Evolutionary conservation across 2,113 vertebrate species (phyloP).

Genomic region (Cyprinodon tularosa): DNA sequence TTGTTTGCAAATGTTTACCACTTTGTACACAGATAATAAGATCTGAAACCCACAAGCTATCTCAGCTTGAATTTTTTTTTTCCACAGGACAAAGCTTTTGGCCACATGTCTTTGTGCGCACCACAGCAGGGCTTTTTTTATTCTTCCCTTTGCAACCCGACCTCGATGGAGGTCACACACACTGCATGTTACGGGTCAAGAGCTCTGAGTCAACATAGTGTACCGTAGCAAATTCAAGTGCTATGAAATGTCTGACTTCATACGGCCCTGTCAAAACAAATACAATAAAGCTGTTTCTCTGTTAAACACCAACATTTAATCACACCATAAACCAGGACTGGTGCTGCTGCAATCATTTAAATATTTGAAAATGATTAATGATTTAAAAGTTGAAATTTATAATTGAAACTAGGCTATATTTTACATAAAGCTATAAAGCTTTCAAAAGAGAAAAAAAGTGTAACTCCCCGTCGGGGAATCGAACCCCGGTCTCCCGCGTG

Average conservation of each 20-base stretch:
- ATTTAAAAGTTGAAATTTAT: too few relatives aligned
- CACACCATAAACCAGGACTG: neutral
- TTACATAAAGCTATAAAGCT: too few relatives aligned
- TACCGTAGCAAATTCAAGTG: neutral
- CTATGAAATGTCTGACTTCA: conserved; percentile 3
- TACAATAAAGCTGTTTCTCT: neutral
- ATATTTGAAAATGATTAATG: too few relatives aligned
- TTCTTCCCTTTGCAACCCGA: neutral
- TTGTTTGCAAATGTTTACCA: neutral
- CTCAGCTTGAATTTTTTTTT: neutral
- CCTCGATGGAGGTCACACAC: neutral
- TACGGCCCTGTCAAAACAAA: neutral
- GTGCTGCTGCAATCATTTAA: too few relatives aligned
- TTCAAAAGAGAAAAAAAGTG: fast-evolving
- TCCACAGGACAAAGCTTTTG: neutral
- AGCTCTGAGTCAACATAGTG: neutral
- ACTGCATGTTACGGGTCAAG: neutral
- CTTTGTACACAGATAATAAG: neutral
- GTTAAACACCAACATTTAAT: neutral
- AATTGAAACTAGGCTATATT: neutral
- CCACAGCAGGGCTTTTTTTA: neutral
- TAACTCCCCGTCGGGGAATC: conserved; percentile 50
- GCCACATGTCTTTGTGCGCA: neutral
- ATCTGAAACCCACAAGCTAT: neutral
- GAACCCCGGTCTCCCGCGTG: conserved; percentile 55